These are phyloP conservation scores for Chrysotoxum bicinctum DNA, from an alignment of 2,888 invertebrate genomes.

Conservation along the genomic window DNA sequence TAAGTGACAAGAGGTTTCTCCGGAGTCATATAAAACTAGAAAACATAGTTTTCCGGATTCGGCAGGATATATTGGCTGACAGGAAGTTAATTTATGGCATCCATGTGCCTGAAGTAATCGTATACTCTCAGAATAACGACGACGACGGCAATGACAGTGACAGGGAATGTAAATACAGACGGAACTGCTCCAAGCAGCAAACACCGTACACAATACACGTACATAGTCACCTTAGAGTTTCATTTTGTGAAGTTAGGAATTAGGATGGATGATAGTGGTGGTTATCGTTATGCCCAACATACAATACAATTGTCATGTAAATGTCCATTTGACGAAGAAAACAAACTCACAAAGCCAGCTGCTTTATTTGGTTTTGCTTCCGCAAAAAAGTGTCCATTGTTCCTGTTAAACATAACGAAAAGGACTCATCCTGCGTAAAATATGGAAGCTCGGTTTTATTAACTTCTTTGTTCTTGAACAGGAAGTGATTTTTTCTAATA, in stretches of 20 bases:
- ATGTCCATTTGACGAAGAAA: not conserved
- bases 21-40: slow-evolving; percentile 60
- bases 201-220: not conserved
- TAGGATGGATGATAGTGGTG: not conserved
- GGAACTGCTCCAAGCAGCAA: not conserved
- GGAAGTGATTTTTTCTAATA: too few species aligned
- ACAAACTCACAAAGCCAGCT: not conserved
- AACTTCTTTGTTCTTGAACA: not conserved
- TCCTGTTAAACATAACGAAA: not conserved
- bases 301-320: not conserved
- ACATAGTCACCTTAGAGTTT: slow-evolving; percentile 1
- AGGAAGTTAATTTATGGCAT: slow-evolving; percentile 62
- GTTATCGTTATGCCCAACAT: not conserved
- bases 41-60: slow-evolving; percentile 62
- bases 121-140: not conserved
- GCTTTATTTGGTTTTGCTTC: not conserved
- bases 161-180: not conserved
- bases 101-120: slow-evolving; percentile 36
- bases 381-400: not conserved
- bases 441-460: not conserved
- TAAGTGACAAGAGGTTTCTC: slow-evolving; percentile 52
- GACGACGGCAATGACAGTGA: not conserved
- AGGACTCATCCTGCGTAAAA: not conserved
- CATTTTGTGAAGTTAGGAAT: not conserved
- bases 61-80: slow-evolving; percentile 60